phyloP scores from a whole-genome alignment of 2,797 vertebrate genomes.

The Eulemur mongoz region DNA sequence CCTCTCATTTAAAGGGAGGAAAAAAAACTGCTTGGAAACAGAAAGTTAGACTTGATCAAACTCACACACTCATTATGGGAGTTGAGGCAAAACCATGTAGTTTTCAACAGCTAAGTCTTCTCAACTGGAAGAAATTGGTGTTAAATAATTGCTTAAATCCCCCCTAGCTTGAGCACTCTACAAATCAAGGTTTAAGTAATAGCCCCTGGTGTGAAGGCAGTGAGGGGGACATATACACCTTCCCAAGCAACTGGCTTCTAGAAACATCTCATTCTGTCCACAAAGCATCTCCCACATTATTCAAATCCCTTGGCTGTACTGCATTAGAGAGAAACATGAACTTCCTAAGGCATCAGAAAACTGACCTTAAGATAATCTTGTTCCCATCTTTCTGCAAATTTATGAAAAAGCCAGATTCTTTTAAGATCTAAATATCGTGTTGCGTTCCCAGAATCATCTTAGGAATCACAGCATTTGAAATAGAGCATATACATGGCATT shows the following conservation, averaged over 20 bases:
- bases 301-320: not conserved
- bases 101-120: not conserved
- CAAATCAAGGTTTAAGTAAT: not conserved
- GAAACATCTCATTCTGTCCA: not conserved
- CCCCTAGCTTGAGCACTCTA: not conserved
- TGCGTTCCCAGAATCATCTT: not conserved
- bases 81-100: not conserved
- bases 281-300: not conserved
- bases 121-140: not conserved
- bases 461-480: not conserved
- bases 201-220: too few species aligned
- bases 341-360: not conserved
- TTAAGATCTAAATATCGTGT: not conserved
- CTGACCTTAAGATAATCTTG: not conserved
- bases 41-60: not conserved
- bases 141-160: not conserved
- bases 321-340: not conserved
- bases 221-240: not conserved
- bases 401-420: not conserved
- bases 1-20: not conserved
- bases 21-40: not conserved
- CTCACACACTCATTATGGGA: not conserved
- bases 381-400: not conserved
- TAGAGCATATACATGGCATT: not conserved
- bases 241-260: not conserved